phyloP scores from a whole-genome alignment of 1,140 invertebrate species.

The Drosophila repletoides region DNA sequence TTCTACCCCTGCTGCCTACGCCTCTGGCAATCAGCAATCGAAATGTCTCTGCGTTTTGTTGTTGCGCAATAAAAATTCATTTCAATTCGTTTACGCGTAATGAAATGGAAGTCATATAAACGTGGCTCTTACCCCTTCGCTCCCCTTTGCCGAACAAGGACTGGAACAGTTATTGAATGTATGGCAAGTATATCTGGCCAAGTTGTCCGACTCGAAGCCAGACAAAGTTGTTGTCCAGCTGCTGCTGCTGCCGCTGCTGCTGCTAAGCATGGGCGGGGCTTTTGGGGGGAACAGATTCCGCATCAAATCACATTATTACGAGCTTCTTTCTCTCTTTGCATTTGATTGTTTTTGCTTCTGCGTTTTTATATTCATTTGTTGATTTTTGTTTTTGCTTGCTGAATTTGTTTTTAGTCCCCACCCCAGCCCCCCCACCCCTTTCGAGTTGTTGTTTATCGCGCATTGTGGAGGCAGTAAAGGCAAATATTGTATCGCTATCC shows the following conservation, averaged over 20 bases:
- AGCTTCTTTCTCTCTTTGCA: constrained; percentile 49
- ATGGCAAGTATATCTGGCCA: constrained; percentile 23
- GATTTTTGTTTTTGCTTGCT: constrained; percentile 49
- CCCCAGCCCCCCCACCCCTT: constrained; percentile 16
- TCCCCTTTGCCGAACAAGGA: neutral
- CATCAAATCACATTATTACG: constrained; percentile 78
- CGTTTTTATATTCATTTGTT: constrained; percentile 27
- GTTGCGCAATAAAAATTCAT: constrained; percentile 79
- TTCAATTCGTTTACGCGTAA: constrained; percentile 79
- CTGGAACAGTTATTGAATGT: constrained; percentile 55
- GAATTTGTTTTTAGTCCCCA: constrained; percentile 45
- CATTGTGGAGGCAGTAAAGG: constrained; percentile 48
- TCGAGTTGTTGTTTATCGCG: constrained; percentile 53
- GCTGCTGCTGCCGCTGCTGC: constrained; percentile 24
- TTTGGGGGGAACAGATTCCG: constrained; percentile 4
- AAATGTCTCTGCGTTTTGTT: constrained; percentile 36
- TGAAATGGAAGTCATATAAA: constrained; percentile 79
- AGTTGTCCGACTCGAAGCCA: constrained; percentile 38
- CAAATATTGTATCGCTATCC: constrained; percentile 63
- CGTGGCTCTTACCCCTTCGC: constrained; percentile 22
- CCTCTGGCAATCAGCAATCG: too few relatives aligned
- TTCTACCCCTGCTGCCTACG: too few relatives aligned
- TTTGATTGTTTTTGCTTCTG: constrained; percentile 50
- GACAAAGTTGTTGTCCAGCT: constrained; percentile 73
- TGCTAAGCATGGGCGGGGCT: neutral